A percentile compares a stretch with the other conserved stretches of the same genome.
These are phyloP conservation scores for Mohoua ochrocephala DNA, from an alignment of 2,113 vertebrate genomes.

Conservation along the genomic window DNA sequence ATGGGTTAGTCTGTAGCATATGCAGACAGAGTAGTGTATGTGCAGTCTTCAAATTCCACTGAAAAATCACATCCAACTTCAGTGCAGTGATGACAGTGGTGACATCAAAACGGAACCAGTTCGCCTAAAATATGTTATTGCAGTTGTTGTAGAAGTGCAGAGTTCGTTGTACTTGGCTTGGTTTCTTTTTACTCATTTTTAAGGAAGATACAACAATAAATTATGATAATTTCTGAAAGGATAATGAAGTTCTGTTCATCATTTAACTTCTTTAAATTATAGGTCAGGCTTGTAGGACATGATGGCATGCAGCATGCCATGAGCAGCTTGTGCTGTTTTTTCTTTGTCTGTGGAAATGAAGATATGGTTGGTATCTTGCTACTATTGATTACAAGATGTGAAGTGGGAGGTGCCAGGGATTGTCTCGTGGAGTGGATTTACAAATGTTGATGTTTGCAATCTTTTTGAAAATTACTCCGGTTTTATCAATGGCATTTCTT, in stretches of 20 bases:
- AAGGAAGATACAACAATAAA: background rate
- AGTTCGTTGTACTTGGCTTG: background rate
- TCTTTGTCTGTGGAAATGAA: background rate
- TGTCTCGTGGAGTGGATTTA: background rate
- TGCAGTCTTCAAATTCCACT: background rate
- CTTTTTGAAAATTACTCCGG: rapidly evolving
- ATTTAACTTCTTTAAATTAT: background rate
- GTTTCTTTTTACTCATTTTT: background rate
- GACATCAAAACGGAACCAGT: background rate
- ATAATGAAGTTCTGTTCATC: background rate
- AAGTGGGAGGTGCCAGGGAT: background rate
- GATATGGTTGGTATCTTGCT: background rate
- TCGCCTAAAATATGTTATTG: background rate
- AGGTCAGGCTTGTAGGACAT: background rate
- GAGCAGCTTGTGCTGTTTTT: background rate
- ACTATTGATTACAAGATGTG: background rate
- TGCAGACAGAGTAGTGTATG: background rate
- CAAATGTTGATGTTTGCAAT: background rate
- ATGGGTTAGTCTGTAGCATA: background rate
- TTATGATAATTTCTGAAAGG: background rate
- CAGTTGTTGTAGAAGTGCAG: background rate
- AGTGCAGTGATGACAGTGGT: background rate
- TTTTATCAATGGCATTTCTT: background rate
- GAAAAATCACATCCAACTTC: background rate
- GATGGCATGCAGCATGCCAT: background rate